Evolutionary conservation across 1,140 invertebrate species (phyloP).

Genomic region (Tetramorium alpestre): DNA sequence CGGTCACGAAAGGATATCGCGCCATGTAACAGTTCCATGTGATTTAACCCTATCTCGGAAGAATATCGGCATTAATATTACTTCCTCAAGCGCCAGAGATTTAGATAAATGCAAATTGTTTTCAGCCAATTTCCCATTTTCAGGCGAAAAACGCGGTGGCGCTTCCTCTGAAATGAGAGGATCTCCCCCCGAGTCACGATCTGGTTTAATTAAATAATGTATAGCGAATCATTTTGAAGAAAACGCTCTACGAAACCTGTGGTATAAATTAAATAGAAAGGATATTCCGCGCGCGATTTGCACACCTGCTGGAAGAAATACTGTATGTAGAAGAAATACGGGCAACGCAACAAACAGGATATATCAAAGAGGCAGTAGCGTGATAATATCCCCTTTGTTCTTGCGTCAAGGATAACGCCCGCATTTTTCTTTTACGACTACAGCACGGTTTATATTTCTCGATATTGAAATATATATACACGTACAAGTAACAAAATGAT

Average conservation of each 20-base stretch:
- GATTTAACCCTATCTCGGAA: slow-evolving; percentile 31
- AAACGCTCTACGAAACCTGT: background rate
- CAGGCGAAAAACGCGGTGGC: background rate
- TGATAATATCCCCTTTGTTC: slow-evolving; percentile 53
- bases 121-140: background rate
- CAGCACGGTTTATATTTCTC: slow-evolving; percentile 18
- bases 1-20: slow-evolving; percentile 55
- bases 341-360: slow-evolving; percentile 38
- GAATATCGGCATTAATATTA: slow-evolving; percentile 2
- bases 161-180: background rate
- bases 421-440: slow-evolving; percentile 43
- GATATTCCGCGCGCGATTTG: slow-evolving; percentile 8
- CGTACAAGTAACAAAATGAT: background rate
- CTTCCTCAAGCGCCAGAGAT: background rate
- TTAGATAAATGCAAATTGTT: background rate
- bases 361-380: slow-evolving; percentile 31
- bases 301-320: slow-evolving; percentile 10
- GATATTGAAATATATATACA: slow-evolving; percentile 35
- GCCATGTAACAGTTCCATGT: slow-evolving; percentile 45
- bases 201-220: background rate
- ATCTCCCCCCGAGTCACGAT: background rate
- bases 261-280: background rate
- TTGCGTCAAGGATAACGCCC: slow-evolving; percentile 40
- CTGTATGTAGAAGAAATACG: slow-evolving; percentile 20
- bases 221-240: background rate